Percentiles rank a stretch among this genome's conserved stretches.
phyloP scores from a whole-genome alignment of 2,797 vertebrate genomes.

The Triplophysa yarkandensis region DNA sequence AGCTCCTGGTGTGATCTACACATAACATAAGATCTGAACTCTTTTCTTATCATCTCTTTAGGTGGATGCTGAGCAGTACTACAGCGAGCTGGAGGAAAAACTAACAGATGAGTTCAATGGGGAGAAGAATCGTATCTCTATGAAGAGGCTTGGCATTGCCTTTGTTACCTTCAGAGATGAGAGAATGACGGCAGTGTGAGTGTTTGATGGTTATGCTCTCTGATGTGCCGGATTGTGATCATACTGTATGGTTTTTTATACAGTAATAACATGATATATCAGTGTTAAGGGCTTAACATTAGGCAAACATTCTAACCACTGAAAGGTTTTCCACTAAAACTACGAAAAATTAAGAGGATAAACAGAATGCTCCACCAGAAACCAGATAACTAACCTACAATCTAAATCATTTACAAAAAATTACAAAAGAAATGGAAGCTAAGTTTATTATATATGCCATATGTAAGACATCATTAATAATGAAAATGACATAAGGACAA shows the following conservation, averaged over 20 bases:
- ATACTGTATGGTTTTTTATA: neutral
- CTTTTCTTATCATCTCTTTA: slow-evolving; percentile 60
- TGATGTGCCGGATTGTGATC: neutral
- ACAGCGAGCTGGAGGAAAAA: slow-evolving; percentile 94
- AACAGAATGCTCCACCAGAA: neutral
- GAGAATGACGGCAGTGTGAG: slow-evolving; percentile 92
- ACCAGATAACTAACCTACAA: neutral
- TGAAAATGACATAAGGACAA: neutral
- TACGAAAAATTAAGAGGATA: neutral
- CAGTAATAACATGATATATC: neutral
- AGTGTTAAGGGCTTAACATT: neutral
- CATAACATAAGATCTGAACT: neutral
- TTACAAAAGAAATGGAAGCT: neutral
- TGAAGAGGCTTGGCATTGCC: slow-evolving; percentile 89
- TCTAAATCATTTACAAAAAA: neutral
- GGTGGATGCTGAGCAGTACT: slow-evolving; percentile 98
- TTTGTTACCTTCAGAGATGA: slow-evolving; percentile 96
- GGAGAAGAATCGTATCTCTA: slow-evolving; percentile 85
- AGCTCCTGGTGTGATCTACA: neutral
- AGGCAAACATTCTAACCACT: neutral
- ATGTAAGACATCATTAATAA: neutral
- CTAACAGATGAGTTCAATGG: slow-evolving; percentile 95
- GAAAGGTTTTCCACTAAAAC: neutral
- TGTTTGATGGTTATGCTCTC: slow-evolving; percentile 35
- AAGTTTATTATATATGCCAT: neutral